Evolutionary conservation across 53 echinoderm and acorn worm species (phyloP).

Genomic region (Glandiceps talaboti): DNA sequence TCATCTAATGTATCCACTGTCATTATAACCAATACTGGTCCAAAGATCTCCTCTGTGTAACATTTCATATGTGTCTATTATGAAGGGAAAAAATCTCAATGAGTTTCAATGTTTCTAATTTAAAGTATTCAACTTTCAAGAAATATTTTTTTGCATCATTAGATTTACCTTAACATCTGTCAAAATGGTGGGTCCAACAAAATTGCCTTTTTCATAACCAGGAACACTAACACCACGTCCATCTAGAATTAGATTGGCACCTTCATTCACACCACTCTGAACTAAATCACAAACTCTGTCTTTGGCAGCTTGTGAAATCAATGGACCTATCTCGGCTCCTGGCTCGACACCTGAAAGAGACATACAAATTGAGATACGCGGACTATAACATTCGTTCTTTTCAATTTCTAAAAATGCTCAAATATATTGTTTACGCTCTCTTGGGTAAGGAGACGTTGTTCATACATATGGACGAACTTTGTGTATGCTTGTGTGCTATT

Average conservation of each 20-base stretch:
- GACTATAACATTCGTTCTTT: too few species aligned
- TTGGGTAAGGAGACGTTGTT: too few species aligned
- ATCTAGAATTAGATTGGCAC: conserved; percentile 63
- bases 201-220: conserved; percentile 93
- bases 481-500: too few species aligned
- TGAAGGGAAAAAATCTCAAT: too few species aligned
- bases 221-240: conserved; percentile 58
- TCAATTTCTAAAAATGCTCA: too few species aligned
- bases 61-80: too few species aligned
- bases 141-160: neutral
- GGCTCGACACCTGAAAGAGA: conserved; percentile 51
- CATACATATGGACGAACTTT: too few species aligned
- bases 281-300: conserved; percentile 45
- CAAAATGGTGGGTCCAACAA: conserved; percentile 89
- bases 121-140: too few species aligned
- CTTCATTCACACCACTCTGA: conserved; percentile 79
- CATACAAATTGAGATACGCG: too few species aligned
- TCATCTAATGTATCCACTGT: conserved; percentile 90
- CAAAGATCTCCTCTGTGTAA: conserved; percentile 99
- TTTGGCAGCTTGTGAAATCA: conserved; percentile 83
- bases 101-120: too few species aligned
- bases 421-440: too few species aligned
- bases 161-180: conserved; percentile 56
- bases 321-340: conserved; percentile 75
- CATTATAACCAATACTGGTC: conserved; percentile 64